Evolutionary conservation across 2,888 invertebrate species (phyloP).

Genomic region (Himalopsyche kuldschensis): DNA sequence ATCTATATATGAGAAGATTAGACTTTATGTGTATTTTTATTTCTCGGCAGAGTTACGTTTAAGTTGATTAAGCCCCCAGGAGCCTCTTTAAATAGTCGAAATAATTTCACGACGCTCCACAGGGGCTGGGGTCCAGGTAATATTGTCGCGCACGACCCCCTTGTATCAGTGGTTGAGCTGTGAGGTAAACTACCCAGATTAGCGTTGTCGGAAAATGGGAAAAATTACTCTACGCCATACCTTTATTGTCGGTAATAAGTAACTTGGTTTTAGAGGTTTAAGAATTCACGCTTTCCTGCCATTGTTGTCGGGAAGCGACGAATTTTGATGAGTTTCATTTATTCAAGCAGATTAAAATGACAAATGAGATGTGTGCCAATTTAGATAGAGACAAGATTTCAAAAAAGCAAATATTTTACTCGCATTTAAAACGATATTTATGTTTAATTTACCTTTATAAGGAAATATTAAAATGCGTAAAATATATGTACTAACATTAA

Average conservation of each 20-base stretch:
- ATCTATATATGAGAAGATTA: background rate
- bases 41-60: background rate
- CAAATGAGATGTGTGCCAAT: background rate
- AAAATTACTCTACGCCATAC: constrained; percentile 29
- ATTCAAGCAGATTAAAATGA: background rate
- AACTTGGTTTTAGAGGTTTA: constrained; percentile 19
- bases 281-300: constrained; percentile 2
- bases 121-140: background rate
- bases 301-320: background rate
- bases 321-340: background rate
- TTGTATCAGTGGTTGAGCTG: background rate
- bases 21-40: background rate
- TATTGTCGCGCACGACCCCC: background rate
- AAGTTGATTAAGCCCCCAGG: background rate
- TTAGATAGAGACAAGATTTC: background rate
- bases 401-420: no score
- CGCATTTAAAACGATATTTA: no score
- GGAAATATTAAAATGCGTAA: no score
- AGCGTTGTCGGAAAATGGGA: constrained; percentile 16
- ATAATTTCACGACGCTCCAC: background rate
- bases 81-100: background rate
- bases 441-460: no score
- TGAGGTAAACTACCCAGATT: constrained; percentile 16
- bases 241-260: constrained; percentile 36
- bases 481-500: no score